Conservation (phyloP, 2,113 vertebrate species). For the Poecilia latipinna region DNA sequence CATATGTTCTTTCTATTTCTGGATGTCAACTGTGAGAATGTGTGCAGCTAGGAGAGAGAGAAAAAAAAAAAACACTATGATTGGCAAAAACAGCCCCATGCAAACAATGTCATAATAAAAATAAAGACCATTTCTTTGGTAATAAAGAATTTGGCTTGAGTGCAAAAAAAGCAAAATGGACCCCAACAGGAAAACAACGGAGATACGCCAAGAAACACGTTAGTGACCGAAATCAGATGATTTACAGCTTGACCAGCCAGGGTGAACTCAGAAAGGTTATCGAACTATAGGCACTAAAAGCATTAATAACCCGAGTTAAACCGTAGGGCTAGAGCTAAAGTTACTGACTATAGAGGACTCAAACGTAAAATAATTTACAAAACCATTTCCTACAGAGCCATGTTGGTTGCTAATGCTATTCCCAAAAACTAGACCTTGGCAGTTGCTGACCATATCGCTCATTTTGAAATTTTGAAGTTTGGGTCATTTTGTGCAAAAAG, state of each 20-base stretch:
- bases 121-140: slow-evolving; percentile 73
- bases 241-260: not conserved
- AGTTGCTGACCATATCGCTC: no score
- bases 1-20: slow-evolving; percentile 53
- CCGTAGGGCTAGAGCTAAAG: no score
- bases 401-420: no score
- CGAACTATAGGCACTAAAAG: not conserved
- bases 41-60: slow-evolving; percentile 24
- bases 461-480: no score
- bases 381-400: no score
- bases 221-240: not conserved
- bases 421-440: no score
- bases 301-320: not conserved
- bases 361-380: no score
- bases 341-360: no score
- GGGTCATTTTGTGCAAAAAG: no score
- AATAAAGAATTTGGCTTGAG: slow-evolving; percentile 78
- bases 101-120: slow-evolving; percentile 49
- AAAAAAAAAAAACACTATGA: slow-evolving; percentile 9
- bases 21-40: slow-evolving; percentile 38
- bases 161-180: slow-evolving; percentile 73
- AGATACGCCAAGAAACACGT: not conserved
- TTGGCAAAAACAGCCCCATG: slow-evolving; percentile 62
- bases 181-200: slow-evolving; percentile 19
- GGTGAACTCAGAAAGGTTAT: not conserved